Percentiles rank a stretch among this genome's conserved stretches.
Evolutionary conservation across 2,113 vertebrate genomes (phyloP).

Genomic region (Martes martes): DNA sequence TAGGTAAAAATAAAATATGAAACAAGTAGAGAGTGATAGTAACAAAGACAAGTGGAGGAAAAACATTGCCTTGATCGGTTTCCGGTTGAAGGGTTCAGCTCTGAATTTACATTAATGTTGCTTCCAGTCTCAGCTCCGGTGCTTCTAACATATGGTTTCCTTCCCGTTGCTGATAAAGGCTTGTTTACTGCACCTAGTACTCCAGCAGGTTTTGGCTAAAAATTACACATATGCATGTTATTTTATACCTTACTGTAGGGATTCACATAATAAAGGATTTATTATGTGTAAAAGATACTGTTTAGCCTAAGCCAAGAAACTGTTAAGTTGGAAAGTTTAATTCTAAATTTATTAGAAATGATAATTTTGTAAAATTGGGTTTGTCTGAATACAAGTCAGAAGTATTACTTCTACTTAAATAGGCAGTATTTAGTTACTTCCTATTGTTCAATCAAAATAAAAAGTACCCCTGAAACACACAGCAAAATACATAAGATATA

Average conservation of each 20-base stretch:
- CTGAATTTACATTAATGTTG: conserved; percentile 91
- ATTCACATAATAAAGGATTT: neutral
- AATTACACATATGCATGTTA: conserved; percentile 46
- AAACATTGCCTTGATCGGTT: conserved; percentile 90
- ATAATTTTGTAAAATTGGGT: conserved; percentile 33
- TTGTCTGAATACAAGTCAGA: neutral
- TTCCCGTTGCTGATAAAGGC: conserved; percentile 93
- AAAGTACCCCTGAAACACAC: neutral
- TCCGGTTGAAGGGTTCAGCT: conserved; percentile 87
- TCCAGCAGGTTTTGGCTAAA: conserved; percentile 92
- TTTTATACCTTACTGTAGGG: conserved; percentile 41
- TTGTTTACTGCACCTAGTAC: conserved; percentile 97
- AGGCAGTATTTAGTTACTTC: neutral
- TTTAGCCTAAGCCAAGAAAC: neutral
- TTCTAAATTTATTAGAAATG: neutral
- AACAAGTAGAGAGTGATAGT: neutral
- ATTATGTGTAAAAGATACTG: neutral
- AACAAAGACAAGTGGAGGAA: conserved; percentile 10
- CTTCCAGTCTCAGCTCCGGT: conserved; percentile 88
- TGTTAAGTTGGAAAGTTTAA: neutral
- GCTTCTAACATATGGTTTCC: conserved; percentile 91
- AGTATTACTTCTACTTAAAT: neutral
- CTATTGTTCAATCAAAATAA: conserved; percentile 26
- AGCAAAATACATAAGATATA: neutral
- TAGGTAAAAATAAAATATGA: conserved; percentile 5